These are phyloP conservation scores for Myotis pilosus DNA, from an alignment of 2,797 vertebrate species.

Conservation along the genomic window DNA sequence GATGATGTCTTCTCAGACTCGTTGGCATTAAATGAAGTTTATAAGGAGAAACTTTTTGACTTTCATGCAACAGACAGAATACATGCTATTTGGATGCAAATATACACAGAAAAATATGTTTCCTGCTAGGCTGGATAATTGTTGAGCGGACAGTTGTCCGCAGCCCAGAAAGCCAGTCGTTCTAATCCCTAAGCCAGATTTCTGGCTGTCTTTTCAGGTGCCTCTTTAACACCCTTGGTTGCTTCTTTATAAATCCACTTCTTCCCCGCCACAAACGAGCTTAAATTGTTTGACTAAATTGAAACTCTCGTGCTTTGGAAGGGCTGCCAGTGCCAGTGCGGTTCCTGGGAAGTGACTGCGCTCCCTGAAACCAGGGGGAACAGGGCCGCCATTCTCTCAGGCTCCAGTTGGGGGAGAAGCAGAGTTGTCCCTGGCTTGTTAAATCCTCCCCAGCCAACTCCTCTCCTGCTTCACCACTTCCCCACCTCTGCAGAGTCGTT, in stretches of 20 bases:
- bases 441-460: neutral
- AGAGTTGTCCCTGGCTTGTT: neutral
- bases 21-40: conserved; percentile 17
- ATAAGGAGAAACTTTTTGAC: conserved; percentile 34
- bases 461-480: neutral
- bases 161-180: conserved; percentile 28
- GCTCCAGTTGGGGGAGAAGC: neutral
- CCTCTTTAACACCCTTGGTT: neutral
- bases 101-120: conserved; percentile 6
- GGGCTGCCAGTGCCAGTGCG: neutral
- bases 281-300: neutral
- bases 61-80: neutral
- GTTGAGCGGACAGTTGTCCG: neutral
- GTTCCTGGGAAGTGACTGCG: conserved; percentile 55
- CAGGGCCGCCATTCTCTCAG: neutral
- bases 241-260: conserved; percentile 47
- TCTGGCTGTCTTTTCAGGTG: conserved; percentile 32
- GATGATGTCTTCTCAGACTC: neutral
- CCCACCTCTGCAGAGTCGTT: neutral
- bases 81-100: neutral
- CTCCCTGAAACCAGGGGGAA: neutral
- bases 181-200: neutral
- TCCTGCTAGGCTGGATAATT: neutral
- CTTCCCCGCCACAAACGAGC: neutral
- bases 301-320: neutral